These are phyloP conservation scores for Dendronephthya gigantea DNA, from an alignment of 64 coral and sea anemone species.

Conservation along the genomic window DNA sequence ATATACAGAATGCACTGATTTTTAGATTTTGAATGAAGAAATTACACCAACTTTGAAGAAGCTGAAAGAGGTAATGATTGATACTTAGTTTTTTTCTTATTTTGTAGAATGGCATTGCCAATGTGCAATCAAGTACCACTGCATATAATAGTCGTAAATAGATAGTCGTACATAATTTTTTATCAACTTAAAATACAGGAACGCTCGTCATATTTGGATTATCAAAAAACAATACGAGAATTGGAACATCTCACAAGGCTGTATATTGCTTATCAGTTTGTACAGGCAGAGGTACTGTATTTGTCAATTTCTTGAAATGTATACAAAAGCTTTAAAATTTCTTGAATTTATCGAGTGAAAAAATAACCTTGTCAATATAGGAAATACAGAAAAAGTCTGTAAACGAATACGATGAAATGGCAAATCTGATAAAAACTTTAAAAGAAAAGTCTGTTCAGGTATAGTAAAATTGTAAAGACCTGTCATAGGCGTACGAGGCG, in stretches of 20 bases:
- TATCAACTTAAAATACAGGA: slow-evolving; percentile 34
- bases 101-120: too few relatives aligned
- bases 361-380: background rate
- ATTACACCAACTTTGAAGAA: slow-evolving; percentile 80
- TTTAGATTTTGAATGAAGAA: slow-evolving; percentile 90
- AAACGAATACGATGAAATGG: slow-evolving; percentile 61
- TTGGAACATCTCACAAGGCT: slow-evolving; percentile 76
- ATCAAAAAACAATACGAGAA: slow-evolving; percentile 93
- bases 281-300: slow-evolving; percentile 66
- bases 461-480: background rate
- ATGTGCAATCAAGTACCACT: too few relatives aligned
- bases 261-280: slow-evolving; percentile 83
- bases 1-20: background rate
- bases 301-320: background rate
- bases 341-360: background rate
- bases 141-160: too few relatives aligned
- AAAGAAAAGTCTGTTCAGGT: slow-evolving; percentile 53
- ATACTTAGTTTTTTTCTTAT: too few relatives aligned
- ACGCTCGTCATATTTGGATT: slow-evolving; percentile 79
- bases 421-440: slow-evolving; percentile 48
- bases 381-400: slow-evolving; percentile 66
- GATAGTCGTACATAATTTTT: too few relatives aligned
- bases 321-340: background rate
- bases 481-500: too few relatives aligned
- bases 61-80: slow-evolving; percentile 64